phyloP scores from a whole-genome alignment of 1,140 invertebrate species.

The Piezodorus guildinii region DNA sequence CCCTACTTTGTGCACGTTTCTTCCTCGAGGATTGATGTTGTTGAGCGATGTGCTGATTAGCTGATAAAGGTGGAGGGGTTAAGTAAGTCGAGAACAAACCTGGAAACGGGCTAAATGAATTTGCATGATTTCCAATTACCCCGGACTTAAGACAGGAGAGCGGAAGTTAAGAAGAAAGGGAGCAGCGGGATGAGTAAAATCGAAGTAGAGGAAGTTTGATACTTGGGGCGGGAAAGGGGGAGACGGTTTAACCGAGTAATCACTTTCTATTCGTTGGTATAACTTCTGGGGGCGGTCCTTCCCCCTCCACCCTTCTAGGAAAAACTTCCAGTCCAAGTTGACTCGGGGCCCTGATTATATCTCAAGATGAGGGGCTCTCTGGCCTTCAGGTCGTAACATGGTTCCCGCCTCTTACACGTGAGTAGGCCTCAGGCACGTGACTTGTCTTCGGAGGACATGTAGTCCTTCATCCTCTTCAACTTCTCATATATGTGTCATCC shows the following conservation, averaged over 20 bases:
- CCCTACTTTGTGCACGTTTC: too few relatives aligned
- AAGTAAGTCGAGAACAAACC: too few relatives aligned
- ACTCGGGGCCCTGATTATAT: constrained; percentile 13
- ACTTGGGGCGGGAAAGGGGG: constrained; percentile 3
- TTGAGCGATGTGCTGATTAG: too few relatives aligned
- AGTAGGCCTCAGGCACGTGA: neutral
- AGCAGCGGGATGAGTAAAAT: constrained; percentile 13
- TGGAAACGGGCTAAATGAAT: too few relatives aligned
- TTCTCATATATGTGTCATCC: too few relatives aligned
- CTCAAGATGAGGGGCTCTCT: neutral
- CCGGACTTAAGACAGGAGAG: neutral
- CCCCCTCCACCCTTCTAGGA: neutral
- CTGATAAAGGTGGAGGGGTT: too few relatives aligned
- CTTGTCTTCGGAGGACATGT: too few relatives aligned
- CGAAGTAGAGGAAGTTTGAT: constrained; percentile 14
- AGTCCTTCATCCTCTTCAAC: too few relatives aligned
- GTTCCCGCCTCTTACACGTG: constrained; percentile 9
- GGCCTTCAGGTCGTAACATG: constrained; percentile 2
- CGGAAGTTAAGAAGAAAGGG: constrained; percentile 7
- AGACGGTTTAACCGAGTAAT: constrained; percentile 10
- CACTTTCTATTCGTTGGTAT: constrained; percentile 16
- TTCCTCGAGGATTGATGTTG: too few relatives aligned
- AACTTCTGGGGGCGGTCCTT: constrained; percentile 2
- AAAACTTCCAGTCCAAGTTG: constrained; percentile 13
- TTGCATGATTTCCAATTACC: too few relatives aligned